Conservation (phyloP, 2,888 invertebrate genomes). For the Shargacucullia verbasci region DNA sequence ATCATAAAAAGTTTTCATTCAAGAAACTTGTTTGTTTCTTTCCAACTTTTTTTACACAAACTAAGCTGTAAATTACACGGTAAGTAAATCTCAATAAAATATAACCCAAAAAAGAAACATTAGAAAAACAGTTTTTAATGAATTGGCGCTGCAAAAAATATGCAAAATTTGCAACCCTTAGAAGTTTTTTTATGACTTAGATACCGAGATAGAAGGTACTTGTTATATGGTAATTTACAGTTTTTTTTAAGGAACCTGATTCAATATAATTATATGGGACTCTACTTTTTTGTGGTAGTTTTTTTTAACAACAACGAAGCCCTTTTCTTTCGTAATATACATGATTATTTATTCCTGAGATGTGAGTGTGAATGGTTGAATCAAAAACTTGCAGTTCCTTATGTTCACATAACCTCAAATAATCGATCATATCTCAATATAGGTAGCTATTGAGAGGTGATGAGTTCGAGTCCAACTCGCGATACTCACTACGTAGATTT, state of each 20-base stretch:
- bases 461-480: too few relatives aligned
- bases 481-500: too few relatives aligned
- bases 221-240: constrained; percentile 75
- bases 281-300: constrained; percentile 28
- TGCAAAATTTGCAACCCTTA: constrained; percentile 56
- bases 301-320: neutral
- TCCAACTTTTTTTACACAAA: constrained; percentile 25
- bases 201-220: constrained; percentile 75
- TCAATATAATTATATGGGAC: constrained; percentile 7
- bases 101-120: constrained; percentile 27
- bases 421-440: too few relatives aligned
- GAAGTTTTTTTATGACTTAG: constrained; percentile 57
- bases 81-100: constrained; percentile 62
- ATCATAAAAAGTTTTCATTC: constrained; percentile 23
- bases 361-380: too few relatives aligned
- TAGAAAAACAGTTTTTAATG: constrained; percentile 57
- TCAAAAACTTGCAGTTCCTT: too few relatives aligned
- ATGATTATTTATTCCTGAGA: too few relatives aligned
- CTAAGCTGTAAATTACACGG: constrained; percentile 76
- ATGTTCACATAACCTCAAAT: too few relatives aligned
- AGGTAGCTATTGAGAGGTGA: too few relatives aligned
- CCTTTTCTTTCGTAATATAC: too few relatives aligned
- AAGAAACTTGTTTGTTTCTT: constrained; percentile 34
- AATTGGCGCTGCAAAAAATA: constrained; percentile 55
- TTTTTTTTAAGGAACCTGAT: constrained; percentile 49